Evolutionary conservation across 2,888 invertebrate genomes (phyloP), one percentile per base, ranked within the genome.

Genomic region (Himalopsyche kuldschensis): DNA sequence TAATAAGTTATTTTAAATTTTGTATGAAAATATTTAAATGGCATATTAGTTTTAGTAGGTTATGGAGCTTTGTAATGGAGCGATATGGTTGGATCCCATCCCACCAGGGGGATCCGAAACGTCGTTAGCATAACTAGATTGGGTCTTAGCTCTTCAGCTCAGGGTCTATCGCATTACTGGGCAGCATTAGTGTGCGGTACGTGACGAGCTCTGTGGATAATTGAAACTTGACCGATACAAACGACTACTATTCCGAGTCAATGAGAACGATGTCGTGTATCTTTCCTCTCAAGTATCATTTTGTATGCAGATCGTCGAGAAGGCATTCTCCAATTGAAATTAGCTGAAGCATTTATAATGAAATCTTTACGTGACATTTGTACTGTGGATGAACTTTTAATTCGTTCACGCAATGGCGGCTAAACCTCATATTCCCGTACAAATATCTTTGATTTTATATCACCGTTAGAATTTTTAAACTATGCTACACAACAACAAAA

Each of bases 71-170:
- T 77, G 41, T 41, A 11, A 41, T 41, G 15, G 15, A 41, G 0
- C 41, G 15, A 76, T 35, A 76, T 35, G 35, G 32, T 76, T 76
- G 35, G 20, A 27, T 15, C 10, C 69, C 30, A 15, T 75, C 41
- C 78, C 41, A 78, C 46, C 10, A 41, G 35, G 76, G 75, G 76
- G 76, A 32, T 76, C 35, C 32, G 82, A 55, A 69, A 35, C 76
- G 79, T 86, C 84, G 85, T 86, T 86, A 86, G 84, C 85, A 86
- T 86, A 86, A 86, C 84, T 86, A 86, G 84, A 86, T 86, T 86
- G 85, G 83, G 81, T 86, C 82, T 84, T 78, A 78, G 79, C 77
- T 75, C 79, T 69, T 81, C 83, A 31, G 76, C 77, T 69, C 78
- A 46, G 27, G 78, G 81, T 84, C 84, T 81, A 79, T 81, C 78